Evolutionary conservation across 2,888 invertebrate genomes (phyloP), one percentile per base, ranked within the genome.

Genomic region (Thecophora atra): DNA sequence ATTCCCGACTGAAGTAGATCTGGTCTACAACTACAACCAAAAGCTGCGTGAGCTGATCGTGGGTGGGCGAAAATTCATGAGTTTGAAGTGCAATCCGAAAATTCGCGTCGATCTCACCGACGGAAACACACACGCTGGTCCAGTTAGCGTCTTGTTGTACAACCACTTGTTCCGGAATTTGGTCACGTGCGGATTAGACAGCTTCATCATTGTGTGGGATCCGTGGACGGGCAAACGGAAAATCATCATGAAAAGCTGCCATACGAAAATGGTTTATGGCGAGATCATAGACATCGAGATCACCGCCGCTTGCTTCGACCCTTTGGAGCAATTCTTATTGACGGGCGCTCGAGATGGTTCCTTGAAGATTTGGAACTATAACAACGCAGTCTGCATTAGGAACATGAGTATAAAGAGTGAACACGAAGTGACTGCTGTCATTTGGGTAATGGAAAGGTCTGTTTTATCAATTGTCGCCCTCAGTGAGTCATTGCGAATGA

Each of bases 151-250:
- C 44, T 88, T 93, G 8, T 88, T 95, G 0, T 94, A 93, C 84
- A 95, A 94, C 86, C 89, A 90, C 19, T 88, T 94, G 1, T 95
- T 93, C 80, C 90, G 92, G 81, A 89, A 90, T 75, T 88, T 95
- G 75, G 89, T 95, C 72, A 93, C 94, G 0, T 93, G 92, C 69
- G 94, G 94, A 71, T 87, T 91, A 83, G 94, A 94, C 81, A 94
- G 94, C 76, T 91, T 90, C 75, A 93, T 96, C 73, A 93, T 93
- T 77, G 91, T 93, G 28, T 96, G 95, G 95, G 91, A 94, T 83
- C 91, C 93, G 0, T 89, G 91, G 85, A 85, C 85, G 80, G 93
- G 95, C 3, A 89, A 89, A 73, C 89, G 93, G 70, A 89, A 91
- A 80, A 89, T 90, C 72, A 88, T 92, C 77, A 89, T 94, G 51